Base-by-base conservation (phyloP, 2,113 vertebrate species). In the Labeo catla region DNA sequence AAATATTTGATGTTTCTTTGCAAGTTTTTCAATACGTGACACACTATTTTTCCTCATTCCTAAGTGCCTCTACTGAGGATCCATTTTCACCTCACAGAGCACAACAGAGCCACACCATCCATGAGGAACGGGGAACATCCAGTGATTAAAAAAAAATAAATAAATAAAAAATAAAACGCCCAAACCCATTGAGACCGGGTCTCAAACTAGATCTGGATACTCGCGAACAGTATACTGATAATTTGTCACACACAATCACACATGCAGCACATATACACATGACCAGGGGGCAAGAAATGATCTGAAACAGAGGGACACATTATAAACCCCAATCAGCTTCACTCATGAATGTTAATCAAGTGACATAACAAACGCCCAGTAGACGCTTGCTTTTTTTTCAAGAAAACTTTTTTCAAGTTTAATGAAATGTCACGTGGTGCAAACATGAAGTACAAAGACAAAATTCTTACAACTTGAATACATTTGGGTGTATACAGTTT, bases 1-100 rank as follows among this genome's bases (percentile, higher is more conserved):
- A 90, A 87, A 89, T 85, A 90, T 90, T 90, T 87, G 90, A 77
- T 91, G 89, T 87, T 90, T 88, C 89, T 90, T 86, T 81, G 86
- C 76, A 87, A 88, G 90, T 87, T 89, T 91, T 91, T 89, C 86
- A 81, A 80, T 86, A 84, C 89, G 89, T 89, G 85, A 91, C 88
- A 50, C 68, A 70, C 89, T 89, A 86, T 87, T 90, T 89, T 74
- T 66, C 73, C 87, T 83, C 85, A 86, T 70, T 83, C 54, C 82
- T 89, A 84, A 89, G 83, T 82, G 82, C 84, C 43, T 81, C 78
- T 23, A 74, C 83, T 73, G 84, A 65, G 81, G 63, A 88, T 73
- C 68, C 76, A 73, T 83, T 57, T 85, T 84, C 70, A 73, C 72
- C 86, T 65, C 81, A 78, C 54, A 80, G 28, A 80, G 80, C 66